Conservation (phyloP, 2,888 invertebrate species). For the Caenorhabditis macrosperma region DNA sequence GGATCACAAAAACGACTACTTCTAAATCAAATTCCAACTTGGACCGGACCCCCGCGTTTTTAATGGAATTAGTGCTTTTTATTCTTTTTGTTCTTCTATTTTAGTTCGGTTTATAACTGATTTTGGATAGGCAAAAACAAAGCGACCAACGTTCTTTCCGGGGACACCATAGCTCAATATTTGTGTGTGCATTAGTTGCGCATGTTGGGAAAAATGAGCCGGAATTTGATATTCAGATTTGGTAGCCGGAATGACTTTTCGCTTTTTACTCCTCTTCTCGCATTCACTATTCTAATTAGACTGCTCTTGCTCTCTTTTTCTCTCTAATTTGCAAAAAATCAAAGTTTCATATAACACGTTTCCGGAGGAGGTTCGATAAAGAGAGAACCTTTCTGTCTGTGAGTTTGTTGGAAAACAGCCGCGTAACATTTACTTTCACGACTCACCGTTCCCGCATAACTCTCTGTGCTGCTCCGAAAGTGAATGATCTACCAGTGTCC, state of each 20-base stretch:
- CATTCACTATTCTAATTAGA: slow-evolving; percentile 25
- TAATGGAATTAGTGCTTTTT: background rate
- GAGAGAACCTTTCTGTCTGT: background rate
- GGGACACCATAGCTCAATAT: slow-evolving; percentile 3
- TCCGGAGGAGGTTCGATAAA: background rate
- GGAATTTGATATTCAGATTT: slow-evolving; percentile 44
- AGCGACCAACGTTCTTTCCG: slow-evolving; percentile 24
- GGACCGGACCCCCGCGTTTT: background rate
- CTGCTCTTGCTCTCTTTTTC: background rate
- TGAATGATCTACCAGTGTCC: slow-evolving; percentile 75
- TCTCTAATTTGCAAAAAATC: background rate
- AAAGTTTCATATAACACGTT: background rate
- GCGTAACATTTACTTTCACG: background rate
- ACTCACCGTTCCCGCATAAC: slow-evolving; percentile 71
- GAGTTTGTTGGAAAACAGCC: too few relatives aligned
- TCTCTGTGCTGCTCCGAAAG: slow-evolving; percentile 68
- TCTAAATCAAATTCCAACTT: background rate
- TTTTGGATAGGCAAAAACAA: slow-evolving; percentile 4
- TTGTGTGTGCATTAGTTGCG: background rate
- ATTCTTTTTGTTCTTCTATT: background rate
- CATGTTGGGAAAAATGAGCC: slow-evolving; percentile 16
- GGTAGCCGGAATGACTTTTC: background rate
- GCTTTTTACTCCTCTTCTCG: slow-evolving; percentile 19
- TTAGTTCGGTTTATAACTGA: background rate
- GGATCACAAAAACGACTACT: slow-evolving; percentile 14